Percentiles rank a stretch among this genome's conserved stretches.
These are phyloP conservation scores for Pithys albifrons DNA, from an alignment of 2,113 vertebrate genomes.

Conservation along the genomic window DNA sequence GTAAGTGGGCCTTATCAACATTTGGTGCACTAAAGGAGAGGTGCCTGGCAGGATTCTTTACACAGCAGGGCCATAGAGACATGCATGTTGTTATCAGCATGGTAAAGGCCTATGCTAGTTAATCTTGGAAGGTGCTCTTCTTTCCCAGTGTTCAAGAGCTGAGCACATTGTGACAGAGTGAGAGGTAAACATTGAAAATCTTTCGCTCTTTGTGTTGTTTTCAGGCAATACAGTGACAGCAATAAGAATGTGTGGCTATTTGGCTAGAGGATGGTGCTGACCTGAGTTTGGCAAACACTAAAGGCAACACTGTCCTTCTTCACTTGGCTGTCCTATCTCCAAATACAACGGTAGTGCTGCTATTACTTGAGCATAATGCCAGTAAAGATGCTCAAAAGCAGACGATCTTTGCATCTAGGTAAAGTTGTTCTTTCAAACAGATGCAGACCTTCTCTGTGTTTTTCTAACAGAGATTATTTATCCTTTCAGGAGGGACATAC, in stretches of 20 bases:
- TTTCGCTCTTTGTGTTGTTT: background rate
- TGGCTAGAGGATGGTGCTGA: conserved; percentile 82
- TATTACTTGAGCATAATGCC: conserved; percentile 76
- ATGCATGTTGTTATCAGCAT: accelerated
- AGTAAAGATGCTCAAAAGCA: conserved; percentile 79
- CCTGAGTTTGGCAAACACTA: conserved; percentile 76
- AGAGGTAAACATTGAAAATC: background rate
- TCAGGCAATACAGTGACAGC: conserved; percentile 81
- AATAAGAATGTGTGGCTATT: conserved; percentile 75
- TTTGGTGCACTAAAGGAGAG: background rate
- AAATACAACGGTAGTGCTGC: conserved; percentile 59
- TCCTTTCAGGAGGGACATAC: conserved; percentile 80
- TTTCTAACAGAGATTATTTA: background rate
- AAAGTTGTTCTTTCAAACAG: background rate
- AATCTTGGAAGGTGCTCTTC: background rate
- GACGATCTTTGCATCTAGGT: conserved; percentile 56
- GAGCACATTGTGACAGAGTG: background rate
- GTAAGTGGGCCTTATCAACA: background rate
- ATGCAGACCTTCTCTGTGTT: background rate
- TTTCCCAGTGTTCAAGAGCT: background rate
- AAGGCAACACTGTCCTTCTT: conserved; percentile 82
- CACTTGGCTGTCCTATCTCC: conserved; percentile 79
- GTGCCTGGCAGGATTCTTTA: background rate
- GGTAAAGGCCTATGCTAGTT: background rate
- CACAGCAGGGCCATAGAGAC: background rate